phyloP scores from a whole-genome alignment of 2,888 invertebrate species.

The Eudasyphora cyanicolor region DNA sequence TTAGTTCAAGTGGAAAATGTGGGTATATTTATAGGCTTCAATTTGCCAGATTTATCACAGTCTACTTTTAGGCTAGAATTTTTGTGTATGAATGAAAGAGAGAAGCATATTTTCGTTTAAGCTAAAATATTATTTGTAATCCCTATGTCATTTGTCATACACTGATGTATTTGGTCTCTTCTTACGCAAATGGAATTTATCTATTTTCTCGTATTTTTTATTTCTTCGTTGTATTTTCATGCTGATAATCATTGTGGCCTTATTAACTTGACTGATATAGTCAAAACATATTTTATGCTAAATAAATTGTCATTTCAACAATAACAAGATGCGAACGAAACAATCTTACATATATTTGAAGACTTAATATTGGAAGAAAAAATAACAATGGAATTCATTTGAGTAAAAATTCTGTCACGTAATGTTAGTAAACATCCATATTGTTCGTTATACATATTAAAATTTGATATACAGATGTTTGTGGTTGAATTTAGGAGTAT shows the following conservation, averaged over 20 bases:
- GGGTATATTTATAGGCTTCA: not conserved
- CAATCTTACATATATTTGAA: no score
- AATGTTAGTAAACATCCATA: not conserved
- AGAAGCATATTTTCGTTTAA: not conserved
- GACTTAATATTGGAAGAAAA: no score
- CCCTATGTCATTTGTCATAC: not conserved
- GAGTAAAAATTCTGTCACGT: not conserved
- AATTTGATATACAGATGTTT: no score
- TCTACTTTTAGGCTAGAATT: not conserved
- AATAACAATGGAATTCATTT: not conserved
- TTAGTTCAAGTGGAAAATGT: no score
- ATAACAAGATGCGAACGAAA: no score
- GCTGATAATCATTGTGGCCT: not conserved
- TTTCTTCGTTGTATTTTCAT: not conserved
- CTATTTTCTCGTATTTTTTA: not conserved
- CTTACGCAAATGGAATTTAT: not conserved
- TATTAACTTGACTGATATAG: constrained; percentile 43
- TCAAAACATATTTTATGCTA: constrained; percentile 41
- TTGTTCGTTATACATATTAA: not conserved
- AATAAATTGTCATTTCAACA: constrained; percentile 12
- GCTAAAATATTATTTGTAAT: not conserved
- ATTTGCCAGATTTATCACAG: not conserved
- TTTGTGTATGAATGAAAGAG: not conserved
- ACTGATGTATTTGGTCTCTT: not conserved
- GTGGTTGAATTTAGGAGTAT: no score